These are phyloP conservation scores for Notoglanidium macrostoma DNA, from an alignment of 2,797 vertebrate genomes.

Conservation along the genomic window DNA sequence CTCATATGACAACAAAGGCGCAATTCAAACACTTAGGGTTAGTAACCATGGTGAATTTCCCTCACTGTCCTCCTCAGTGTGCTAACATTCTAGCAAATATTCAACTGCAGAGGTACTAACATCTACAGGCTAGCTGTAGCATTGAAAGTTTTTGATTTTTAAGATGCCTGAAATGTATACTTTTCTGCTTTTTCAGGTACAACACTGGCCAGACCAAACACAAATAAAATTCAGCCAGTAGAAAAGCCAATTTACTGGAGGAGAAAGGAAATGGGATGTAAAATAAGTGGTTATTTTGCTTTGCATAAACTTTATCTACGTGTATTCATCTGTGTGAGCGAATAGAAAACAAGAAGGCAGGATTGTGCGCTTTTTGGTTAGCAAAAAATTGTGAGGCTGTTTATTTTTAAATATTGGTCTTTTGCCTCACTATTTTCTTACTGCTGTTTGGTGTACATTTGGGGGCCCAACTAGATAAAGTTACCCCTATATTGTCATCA, in stretches of 20 bases:
- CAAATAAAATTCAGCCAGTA: too few species aligned
- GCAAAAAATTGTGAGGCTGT: neutral
- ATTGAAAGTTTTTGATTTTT: too few species aligned
- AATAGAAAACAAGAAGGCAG: neutral
- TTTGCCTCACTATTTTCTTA: neutral
- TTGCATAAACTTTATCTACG: neutral
- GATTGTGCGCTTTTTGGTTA: neutral
- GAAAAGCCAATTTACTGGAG: too few species aligned
- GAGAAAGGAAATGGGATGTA: too few species aligned
- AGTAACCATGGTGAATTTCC: neutral
- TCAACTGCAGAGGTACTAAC: too few species aligned
- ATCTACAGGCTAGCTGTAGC: too few species aligned
- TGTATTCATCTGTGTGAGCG: neutral
- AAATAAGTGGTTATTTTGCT: neutral
- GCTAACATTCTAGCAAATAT: too few species aligned
- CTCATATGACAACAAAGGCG: neutral
- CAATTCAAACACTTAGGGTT: neutral
- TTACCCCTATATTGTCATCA: neutral
- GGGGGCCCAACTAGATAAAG: neutral
- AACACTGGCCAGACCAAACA: too few species aligned
- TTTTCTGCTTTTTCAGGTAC: too few species aligned
- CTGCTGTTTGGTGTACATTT: neutral
- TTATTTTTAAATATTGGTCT: neutral
- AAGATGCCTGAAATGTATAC: too few species aligned
- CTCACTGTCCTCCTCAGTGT: neutral